Conservation (phyloP, 2,113 vertebrate species). For the Lipophrys pholis region DNA sequence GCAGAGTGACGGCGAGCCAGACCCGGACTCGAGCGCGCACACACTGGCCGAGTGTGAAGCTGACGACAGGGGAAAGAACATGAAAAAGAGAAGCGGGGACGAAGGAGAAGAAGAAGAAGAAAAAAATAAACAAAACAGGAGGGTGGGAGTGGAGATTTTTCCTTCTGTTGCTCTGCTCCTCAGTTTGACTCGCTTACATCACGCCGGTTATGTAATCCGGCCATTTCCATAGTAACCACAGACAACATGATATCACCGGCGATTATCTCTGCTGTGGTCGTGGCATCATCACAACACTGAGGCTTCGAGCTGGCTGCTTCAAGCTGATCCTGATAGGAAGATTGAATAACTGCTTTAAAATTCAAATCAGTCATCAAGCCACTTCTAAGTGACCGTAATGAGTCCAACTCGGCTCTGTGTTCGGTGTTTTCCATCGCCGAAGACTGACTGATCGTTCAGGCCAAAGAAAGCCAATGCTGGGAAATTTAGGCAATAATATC, state of each 20-base stretch:
- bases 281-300: constrained; percentile 42
- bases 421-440: too few species aligned
- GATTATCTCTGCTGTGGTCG: constrained; percentile 25
- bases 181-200: constrained; percentile 50
- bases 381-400: too few species aligned
- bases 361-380: too few species aligned
- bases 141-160: constrained; percentile 50
- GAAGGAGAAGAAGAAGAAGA: too few species aligned
- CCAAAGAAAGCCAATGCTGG: too few species aligned
- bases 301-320: too few species aligned
- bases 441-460: too few species aligned
- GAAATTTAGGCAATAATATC: too few species aligned
- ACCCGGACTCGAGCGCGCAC: not conserved
- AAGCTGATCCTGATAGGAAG: too few species aligned
- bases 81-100: constrained; percentile 7
- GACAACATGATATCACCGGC: constrained; percentile 43
- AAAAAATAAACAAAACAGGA: too few species aligned
- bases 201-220: constrained; percentile 66
- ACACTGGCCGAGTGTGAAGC: constrained; percentile 5
- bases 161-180: constrained; percentile 33
- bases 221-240: constrained; percentile 50
- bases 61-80: constrained; percentile 21
- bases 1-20: constrained; percentile 38
- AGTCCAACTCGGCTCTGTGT: too few species aligned
- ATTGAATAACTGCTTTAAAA: too few species aligned